A percentile compares a stretch with the other conserved stretches of the same genome.
phyloP scores from a whole-genome alignment of 2,888 invertebrate species.

The Acronicta alni region DNA sequence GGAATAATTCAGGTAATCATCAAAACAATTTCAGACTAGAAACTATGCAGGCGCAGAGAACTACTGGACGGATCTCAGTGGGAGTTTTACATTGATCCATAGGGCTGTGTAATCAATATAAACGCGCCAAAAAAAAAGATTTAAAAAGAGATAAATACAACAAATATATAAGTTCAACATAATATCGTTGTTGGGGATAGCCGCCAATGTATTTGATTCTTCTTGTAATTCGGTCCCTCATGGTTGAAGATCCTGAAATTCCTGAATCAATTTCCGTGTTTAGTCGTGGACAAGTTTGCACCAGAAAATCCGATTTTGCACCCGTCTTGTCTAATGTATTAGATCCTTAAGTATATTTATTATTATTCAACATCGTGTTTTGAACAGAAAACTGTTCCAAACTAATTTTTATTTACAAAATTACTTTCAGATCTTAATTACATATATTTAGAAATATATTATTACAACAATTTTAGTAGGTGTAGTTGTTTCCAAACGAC shows the following conservation, averaged over 20 bases:
- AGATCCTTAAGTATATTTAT: conserved; percentile 23
- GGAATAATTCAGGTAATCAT: background rate
- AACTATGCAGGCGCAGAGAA: conserved; percentile 25
- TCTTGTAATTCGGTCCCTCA: no score
- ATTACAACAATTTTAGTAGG: background rate
- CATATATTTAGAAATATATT: conserved; percentile 11
- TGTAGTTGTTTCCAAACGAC: background rate
- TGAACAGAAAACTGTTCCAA: conserved; percentile 49
- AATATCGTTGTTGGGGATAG: conserved; percentile 18
- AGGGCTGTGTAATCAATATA: conserved; percentile 50
- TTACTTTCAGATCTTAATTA: conserved; percentile 17
- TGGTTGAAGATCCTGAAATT: no score
- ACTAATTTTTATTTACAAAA: conserved; percentile 45
- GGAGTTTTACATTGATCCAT: conserved; percentile 46
- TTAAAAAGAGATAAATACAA: background rate
- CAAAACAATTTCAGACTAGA: conserved; percentile 23
- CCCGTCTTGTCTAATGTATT: no score
- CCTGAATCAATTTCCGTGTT: no score
- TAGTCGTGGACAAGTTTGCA: no score
- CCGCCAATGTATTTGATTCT: conserved; percentile 22
- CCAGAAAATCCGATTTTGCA: no score
- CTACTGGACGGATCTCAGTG: conserved; percentile 58
- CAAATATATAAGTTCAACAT: background rate
- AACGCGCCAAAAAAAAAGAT: conserved; percentile 10
- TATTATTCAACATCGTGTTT: conserved; percentile 31